Evolutionary conservation across 1,140 invertebrate genomes (phyloP).

Genomic region (Magallana angulata): DNA sequence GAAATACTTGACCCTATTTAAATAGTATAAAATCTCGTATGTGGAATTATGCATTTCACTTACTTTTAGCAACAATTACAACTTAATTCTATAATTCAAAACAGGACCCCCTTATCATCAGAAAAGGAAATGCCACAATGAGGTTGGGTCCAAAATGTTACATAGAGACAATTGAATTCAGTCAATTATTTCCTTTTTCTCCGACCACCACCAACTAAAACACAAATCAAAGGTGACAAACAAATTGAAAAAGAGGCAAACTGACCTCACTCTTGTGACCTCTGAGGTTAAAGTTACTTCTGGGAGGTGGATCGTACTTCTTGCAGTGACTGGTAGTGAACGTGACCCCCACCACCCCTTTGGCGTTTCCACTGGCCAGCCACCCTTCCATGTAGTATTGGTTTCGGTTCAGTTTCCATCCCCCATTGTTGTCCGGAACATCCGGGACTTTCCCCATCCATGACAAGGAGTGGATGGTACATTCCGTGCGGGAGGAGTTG

Average conservation of each 20-base stretch:
- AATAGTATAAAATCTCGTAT: no score
- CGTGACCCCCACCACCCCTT: conserved; percentile 96
- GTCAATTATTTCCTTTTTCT: no score
- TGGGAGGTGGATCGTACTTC: conserved; percentile 78
- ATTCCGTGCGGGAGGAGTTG: conserved; percentile 95
- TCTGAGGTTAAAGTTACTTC: conserved; percentile 98
- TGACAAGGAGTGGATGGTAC: conserved; percentile 94
- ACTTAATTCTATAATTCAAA: no score
- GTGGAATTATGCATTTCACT: no score
- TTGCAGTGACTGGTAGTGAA: conserved; percentile 93
- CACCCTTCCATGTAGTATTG: conserved; percentile 99
- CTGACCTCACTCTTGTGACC: conserved; percentile 97
- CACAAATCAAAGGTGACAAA: no score
- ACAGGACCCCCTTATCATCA: no score
- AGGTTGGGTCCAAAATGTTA: no score
- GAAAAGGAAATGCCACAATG: no score
- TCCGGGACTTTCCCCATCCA: conserved; percentile 99
- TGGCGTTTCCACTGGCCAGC: conserved; percentile 96
- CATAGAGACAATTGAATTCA: no score
- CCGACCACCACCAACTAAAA: no score
- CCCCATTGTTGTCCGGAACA: conserved; percentile 85
- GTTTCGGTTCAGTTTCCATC: conserved; percentile 92
- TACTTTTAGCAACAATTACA: no score
- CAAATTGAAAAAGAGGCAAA: neutral
- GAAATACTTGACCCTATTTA: no score